A percentile compares a stretch with the other conserved stretches of the same genome.
phyloP scores from a whole-genome alignment of 1,140 invertebrate species.

The Carposina sasakii region DNA sequence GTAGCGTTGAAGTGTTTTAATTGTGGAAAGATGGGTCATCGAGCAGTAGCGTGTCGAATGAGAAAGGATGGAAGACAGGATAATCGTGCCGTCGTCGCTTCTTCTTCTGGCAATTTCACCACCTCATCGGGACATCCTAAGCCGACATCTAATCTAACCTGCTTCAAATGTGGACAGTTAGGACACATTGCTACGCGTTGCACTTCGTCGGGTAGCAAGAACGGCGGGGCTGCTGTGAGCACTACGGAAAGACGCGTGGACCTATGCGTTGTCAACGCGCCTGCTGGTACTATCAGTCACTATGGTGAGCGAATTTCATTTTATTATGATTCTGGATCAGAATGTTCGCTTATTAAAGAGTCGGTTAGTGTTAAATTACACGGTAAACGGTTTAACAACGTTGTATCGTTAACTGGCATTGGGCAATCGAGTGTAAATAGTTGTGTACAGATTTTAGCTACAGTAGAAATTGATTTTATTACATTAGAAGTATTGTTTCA shows the following conservation, averaged over 20 bases:
- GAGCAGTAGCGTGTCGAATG: not conserved
- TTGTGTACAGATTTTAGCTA: not conserved
- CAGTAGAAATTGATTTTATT: not conserved
- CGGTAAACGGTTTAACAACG: not conserved
- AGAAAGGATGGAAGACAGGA: not conserved
- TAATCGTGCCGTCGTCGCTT: no score
- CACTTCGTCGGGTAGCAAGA: no score
- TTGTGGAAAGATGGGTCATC: not conserved
- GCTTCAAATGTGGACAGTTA: not conserved
- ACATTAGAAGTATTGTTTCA: not conserved
- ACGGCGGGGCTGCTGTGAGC: not conserved
- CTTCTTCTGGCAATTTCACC: not conserved
- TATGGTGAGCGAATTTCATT: slow-evolving; percentile 6
- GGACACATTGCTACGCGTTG: not conserved
- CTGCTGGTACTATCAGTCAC: not conserved
- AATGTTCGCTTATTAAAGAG: not conserved
- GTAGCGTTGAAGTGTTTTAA: not conserved
- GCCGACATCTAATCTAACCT: not conserved
- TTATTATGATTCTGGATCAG: slow-evolving; percentile 1
- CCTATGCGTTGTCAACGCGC: not conserved
- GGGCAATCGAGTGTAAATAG: not conserved
- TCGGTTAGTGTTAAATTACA: not conserved
- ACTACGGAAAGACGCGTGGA: not conserved
- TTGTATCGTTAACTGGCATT: not conserved
- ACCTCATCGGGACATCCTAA: not conserved